Percentiles rank a stretch among this genome's conserved stretches.
These are phyloP conservation scores for Digitonthophagus gazella DNA, from an alignment of 2,888 invertebrate species.

Conservation along the genomic window DNA sequence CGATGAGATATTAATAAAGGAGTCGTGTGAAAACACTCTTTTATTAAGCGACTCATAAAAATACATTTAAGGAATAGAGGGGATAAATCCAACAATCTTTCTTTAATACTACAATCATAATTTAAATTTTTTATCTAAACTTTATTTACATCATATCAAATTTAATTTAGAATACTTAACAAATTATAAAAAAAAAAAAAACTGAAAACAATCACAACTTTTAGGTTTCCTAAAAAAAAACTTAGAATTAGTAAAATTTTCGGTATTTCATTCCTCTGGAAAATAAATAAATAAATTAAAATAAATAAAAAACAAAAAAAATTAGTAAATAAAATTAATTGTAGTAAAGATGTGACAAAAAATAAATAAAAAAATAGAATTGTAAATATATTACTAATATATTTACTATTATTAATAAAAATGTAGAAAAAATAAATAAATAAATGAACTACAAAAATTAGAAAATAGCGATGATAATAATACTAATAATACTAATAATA, in stretches of 20 bases:
- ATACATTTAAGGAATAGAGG: not conserved
- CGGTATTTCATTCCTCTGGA: too few relatives aligned
- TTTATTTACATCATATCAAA: too few relatives aligned
- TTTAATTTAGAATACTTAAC: too few relatives aligned
- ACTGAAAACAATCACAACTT: too few relatives aligned
- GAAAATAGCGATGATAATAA: too few relatives aligned
- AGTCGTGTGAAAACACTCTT: conserved; percentile 44
- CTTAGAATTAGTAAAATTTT: conserved; percentile 13
- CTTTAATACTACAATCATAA: not conserved
- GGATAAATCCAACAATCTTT: not conserved
- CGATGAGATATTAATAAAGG: conserved; percentile 43
- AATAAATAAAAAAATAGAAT: too few relatives aligned
- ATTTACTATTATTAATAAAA: not conserved
- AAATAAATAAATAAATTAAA: too few relatives aligned
- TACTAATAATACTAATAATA: too few relatives aligned
- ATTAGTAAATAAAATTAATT: not conserved
- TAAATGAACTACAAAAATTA: too few relatives aligned
- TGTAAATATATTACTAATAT: conserved; percentile 14
- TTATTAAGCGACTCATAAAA: conserved; percentile 40
- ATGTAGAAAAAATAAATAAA: too few relatives aligned
- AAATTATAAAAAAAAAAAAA: too few relatives aligned
- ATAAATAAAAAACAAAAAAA: not conserved
- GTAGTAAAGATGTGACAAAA: not conserved
- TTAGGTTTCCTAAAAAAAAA: conserved; percentile 14
- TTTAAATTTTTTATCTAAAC: too few relatives aligned